Evolutionary conservation across 2,113 vertebrate genomes (phyloP).

Genomic region (Epinephelus moara): DNA sequence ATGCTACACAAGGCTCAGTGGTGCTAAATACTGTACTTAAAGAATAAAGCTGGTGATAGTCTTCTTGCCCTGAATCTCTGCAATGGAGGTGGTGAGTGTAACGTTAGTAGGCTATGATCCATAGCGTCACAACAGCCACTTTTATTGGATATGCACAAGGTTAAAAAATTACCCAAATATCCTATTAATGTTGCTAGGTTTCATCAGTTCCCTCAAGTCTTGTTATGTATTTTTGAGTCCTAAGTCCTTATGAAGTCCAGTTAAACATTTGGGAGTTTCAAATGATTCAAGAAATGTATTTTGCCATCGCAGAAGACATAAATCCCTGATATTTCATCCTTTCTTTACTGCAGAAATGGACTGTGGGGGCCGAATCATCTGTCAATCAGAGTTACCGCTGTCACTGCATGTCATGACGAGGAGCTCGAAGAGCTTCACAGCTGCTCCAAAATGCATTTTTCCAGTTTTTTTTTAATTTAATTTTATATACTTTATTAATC

Average conservation of each 20-base stretch:
- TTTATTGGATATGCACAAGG: background rate
- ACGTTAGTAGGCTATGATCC: background rate
- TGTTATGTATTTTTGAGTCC: background rate
- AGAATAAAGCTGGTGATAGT: background rate
- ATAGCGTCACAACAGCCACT: background rate
- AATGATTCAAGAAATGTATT: background rate
- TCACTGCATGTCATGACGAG: background rate
- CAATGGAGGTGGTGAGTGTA: background rate
- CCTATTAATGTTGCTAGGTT: background rate
- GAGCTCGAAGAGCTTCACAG: background rate
- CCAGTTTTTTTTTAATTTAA: too few relatives aligned
- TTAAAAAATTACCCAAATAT: background rate
- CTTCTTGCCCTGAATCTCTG: background rate
- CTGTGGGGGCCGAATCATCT: too few relatives aligned
- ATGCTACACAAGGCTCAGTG: background rate
- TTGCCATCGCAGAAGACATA: background rate
- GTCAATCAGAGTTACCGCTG: background rate
- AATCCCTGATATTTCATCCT: background rate
- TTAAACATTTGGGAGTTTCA: background rate
- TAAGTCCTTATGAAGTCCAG: background rate
- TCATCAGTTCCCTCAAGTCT: background rate
- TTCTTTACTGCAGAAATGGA: background rate
- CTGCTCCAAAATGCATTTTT: background rate
- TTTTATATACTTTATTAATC: too few relatives aligned
- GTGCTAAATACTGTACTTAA: background rate